Conservation (phyloP, 2,797 vertebrate species). For the Alouatta caraya region DNA sequence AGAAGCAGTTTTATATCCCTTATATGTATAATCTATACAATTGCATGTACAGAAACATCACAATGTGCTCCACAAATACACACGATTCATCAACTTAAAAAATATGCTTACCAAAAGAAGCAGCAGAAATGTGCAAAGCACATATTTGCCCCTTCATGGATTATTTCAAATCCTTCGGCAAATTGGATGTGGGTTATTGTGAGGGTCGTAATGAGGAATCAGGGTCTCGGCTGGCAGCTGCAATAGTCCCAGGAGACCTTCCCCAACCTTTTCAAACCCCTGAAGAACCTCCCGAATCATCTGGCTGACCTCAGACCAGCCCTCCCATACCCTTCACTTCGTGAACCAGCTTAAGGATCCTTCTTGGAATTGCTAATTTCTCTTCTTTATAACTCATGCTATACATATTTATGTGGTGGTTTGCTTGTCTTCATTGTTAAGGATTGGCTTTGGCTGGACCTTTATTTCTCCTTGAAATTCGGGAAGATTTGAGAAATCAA, state of each 20-base stretch:
- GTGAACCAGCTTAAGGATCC: neutral
- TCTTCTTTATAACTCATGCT: neutral
- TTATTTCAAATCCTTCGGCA: neutral
- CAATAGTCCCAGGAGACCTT: neutral
- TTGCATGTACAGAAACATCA: no score
- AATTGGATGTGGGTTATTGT: neutral
- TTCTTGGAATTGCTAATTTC: neutral
- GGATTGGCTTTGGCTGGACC: neutral
- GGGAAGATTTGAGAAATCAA: conserved; percentile 24
- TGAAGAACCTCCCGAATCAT: neutral
- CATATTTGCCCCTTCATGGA: neutral
- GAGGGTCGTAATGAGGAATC: neutral
- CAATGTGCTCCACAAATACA: no score
- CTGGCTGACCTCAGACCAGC: neutral
- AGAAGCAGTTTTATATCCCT: no score
- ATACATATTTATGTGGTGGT: neutral
- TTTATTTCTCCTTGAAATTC: conserved; percentile 26
- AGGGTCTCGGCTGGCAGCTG: neutral
- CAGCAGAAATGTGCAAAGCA: neutral
- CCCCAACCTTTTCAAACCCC: neutral
- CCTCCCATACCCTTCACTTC: neutral
- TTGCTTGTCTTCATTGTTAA: conserved; percentile 24
- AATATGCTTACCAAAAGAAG: neutral
- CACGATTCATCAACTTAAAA: neutral
- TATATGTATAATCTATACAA: no score